Evolutionary conservation across 2,797 vertebrate species (phyloP).

Genomic region (Coracias cyanogaster): DNA sequence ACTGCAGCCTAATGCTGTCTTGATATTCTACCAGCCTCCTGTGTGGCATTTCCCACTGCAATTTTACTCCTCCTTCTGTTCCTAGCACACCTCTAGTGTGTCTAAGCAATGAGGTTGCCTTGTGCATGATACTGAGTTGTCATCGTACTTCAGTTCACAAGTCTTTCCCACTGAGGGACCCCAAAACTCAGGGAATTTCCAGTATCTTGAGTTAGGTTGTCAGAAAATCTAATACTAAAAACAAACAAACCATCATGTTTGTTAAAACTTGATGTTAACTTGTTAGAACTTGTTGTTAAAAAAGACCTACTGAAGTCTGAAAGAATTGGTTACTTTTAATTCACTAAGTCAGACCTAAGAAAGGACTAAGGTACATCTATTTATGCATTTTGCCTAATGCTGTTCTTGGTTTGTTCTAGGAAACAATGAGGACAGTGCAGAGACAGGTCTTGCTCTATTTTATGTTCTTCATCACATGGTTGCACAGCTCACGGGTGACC

Average conservation of each 20-base stretch:
- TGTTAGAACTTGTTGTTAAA: neutral
- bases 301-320: fast-evolving
- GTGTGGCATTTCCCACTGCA: fast-evolving
- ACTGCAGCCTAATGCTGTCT: neutral
- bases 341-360: neutral
- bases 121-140: neutral
- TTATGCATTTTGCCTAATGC: neutral
- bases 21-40: neutral
- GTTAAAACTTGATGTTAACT: too few species aligned
- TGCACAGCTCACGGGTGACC: neutral
- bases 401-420: neutral
- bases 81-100: neutral
- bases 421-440: neutral
- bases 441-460: neutral
- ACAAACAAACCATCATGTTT: neutral
- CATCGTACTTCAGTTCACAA: neutral
- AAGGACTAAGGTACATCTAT: neutral
- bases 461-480: fast-evolving
- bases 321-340: neutral
- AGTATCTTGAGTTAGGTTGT: neutral
- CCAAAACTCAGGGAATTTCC: neutral
- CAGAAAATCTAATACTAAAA: neutral
- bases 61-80: neutral
- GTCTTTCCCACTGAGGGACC: neutral
- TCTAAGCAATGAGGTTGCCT: neutral